Evolutionary conservation across 2,888 invertebrate genomes (phyloP).

Genomic region (Pollenia labialis): DNA sequence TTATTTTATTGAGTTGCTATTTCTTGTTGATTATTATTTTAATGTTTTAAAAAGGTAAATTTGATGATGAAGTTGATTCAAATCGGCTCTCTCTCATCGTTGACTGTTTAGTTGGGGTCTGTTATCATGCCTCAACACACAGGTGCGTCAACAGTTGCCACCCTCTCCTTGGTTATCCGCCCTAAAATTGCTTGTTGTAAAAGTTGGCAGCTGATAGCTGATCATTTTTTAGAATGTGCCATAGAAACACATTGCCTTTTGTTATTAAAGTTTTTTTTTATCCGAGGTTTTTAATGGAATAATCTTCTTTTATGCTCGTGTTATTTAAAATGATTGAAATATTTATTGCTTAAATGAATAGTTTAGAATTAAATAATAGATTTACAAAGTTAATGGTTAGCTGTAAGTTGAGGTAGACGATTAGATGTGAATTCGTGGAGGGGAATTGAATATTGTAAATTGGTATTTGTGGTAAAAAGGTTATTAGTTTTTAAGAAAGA

Average conservation of each 20-base stretch:
- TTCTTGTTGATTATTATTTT: conserved; percentile 34
- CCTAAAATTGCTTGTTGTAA: conserved; percentile 58
- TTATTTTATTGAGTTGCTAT: conserved; percentile 36
- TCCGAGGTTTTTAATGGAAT: conserved; percentile 21
- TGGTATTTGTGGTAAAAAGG: neutral
- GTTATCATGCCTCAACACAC: conserved; percentile 54
- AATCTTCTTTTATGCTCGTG: neutral
- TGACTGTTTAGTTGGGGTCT: conserved; percentile 37
- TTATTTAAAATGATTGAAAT: conserved; percentile 47
- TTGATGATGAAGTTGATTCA: conserved; percentile 55
- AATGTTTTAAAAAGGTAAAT: conserved; percentile 59
- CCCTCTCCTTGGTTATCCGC: conserved; percentile 62
- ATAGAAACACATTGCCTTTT: conserved; percentile 37
- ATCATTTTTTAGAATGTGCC: conserved; percentile 59
- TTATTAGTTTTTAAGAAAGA: neutral
- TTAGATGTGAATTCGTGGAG: neutral
- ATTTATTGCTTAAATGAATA: conserved; percentile 19
- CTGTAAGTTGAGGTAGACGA: neutral
- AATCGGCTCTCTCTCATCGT: conserved; percentile 31
- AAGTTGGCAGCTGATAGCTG: conserved; percentile 63
- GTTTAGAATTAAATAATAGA: conserved; percentile 19
- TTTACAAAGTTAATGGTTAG: neutral
- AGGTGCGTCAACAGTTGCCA: conserved; percentile 72
- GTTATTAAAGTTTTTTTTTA: conserved; percentile 17
- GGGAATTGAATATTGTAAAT: neutral